Evolutionary conservation across 92 coral and sea anemone species (phyloP).

Genomic region (Parazoanthus darwini): DNA sequence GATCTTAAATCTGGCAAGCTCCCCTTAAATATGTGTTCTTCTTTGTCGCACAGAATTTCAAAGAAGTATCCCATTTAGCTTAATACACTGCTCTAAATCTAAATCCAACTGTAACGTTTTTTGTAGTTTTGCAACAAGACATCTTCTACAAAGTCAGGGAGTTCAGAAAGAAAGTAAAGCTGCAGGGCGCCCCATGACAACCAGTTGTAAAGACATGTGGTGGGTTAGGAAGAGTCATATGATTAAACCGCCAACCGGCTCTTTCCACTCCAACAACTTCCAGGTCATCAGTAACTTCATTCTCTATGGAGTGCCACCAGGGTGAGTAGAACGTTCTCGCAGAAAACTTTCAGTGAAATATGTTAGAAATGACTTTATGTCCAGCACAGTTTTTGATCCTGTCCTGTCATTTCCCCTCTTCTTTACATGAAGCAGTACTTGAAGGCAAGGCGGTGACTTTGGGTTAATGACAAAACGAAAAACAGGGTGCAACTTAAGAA

Average conservation of each 20-base stretch:
- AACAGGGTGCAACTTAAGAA: too few species aligned
- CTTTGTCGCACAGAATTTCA: too few species aligned
- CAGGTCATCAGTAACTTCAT: slow-evolving; percentile 89
- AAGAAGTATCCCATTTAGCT: neutral
- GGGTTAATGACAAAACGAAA: too few species aligned
- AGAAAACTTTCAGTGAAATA: too few species aligned
- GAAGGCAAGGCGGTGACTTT: too few species aligned
- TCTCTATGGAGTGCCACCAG: slow-evolving; percentile 80
- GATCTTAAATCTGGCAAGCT: neutral
- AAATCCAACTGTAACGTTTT: neutral
- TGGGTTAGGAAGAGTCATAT: slow-evolving; percentile 88
- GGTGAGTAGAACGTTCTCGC: slow-evolving; percentile 50
- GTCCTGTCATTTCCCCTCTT: too few species aligned
- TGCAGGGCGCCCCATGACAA: slow-evolving; percentile 63
- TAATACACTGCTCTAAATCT: neutral
- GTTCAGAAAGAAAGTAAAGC: slow-evolving; percentile 47
- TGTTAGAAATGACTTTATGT: too few species aligned
- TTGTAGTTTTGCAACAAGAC: slow-evolving; percentile 71
- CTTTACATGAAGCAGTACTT: too few species aligned
- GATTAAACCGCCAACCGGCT: slow-evolving; percentile 83
- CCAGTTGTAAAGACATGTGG: slow-evolving; percentile 91
- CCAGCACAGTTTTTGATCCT: too few species aligned
- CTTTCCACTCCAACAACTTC: slow-evolving; percentile 94
- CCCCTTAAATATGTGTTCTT: neutral
- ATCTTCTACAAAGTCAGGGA: slow-evolving; percentile 51